Evolutionary conservation across 2,888 invertebrate species (phyloP), one percentile per base, ranked within the genome.

Genomic region (Xestia ashworthii): DNA sequence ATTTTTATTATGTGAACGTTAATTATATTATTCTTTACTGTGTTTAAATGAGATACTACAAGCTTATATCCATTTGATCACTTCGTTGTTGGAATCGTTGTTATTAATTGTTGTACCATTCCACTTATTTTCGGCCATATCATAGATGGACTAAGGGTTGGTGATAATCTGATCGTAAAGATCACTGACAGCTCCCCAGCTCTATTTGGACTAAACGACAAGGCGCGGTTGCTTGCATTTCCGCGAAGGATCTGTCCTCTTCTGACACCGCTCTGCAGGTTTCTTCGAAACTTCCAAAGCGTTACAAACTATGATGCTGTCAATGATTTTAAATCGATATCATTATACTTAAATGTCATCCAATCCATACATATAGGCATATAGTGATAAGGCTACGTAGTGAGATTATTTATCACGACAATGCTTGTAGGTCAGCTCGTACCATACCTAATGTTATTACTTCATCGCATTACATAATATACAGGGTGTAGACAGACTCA

Each of bases 391-490:
- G 48, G 60, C 48, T 65, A 55, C 65, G 64, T 62, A 74, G 50
- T 66, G 58, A 32, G 70, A 74, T 84, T 41, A 71, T 81, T 73
- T 71, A 77, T 75, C 74, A 74, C 60, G 68, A 41, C 48, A 50
- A 81, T 74, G 80, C 62, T 69, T 71, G 46, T 64, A 72, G 82
- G 72, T 81, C 83, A 86, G 55, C 66, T 71, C 22, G 16, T 48
- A 22, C n/a, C n/a, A n/a, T n/a, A n/a, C n/a, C n/a, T 66, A 73
- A 50, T 70, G 60, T 46, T 79, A 41, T 16, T 75, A 58, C 5
- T 66, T 60, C 64, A 60, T 44, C 25, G 58, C 9, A 67, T 19
- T 58, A 50, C 38, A 25, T 38, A 58, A n/a, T 22, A n/a, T 38
- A n/a, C 32, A 32, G 32, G 32, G 32, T 32, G 32, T 32, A 32